Percentiles rank a stretch among this genome's conserved stretches.
Evolutionary conservation across 2,888 invertebrate genomes (phyloP).

Genomic region (Stramonita haemastoma): DNA sequence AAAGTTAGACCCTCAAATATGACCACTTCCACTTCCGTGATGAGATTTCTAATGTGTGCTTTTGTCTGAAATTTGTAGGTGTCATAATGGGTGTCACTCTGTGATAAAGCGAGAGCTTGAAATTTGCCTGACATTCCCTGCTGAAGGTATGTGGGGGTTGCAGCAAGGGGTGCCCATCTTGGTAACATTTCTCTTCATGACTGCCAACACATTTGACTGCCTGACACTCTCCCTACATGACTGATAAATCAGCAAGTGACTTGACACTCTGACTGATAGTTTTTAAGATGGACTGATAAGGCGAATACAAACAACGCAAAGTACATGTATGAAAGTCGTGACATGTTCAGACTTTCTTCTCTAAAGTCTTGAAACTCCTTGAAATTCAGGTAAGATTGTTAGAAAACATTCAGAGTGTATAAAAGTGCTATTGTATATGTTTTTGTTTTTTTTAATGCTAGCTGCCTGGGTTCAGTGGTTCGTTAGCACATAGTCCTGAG

Average conservation of each 20-base stretch:
- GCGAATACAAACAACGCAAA: no score
- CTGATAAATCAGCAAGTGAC: neutral
- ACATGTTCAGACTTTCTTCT: no score
- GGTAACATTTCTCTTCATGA: constrained; percentile 15
- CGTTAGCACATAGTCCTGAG: no score
- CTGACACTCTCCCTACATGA: neutral
- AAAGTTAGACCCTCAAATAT: neutral
- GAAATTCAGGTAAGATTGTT: no score
- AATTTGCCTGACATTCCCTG: constrained; percentile 34
- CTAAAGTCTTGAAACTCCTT: no score
- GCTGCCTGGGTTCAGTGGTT: no score
- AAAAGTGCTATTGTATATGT: neutral
- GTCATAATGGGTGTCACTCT: constrained; percentile 50
- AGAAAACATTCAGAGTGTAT: no score
- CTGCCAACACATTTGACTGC: neutral
- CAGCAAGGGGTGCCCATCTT: constrained; percentile 22
- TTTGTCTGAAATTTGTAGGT: constrained; percentile 49
- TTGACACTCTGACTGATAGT: neutral
- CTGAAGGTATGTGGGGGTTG: constrained; percentile 23
- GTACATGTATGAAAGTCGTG: no score
- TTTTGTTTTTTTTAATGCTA: neutral
- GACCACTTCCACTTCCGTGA: neutral
- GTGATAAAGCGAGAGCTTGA: constrained; percentile 32
- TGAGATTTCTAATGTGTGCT: constrained; percentile 39
- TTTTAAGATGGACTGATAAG: no score